Base-by-base conservation (phyloP, 2,888 invertebrate species). In the Abrostola tripartita region DNA sequence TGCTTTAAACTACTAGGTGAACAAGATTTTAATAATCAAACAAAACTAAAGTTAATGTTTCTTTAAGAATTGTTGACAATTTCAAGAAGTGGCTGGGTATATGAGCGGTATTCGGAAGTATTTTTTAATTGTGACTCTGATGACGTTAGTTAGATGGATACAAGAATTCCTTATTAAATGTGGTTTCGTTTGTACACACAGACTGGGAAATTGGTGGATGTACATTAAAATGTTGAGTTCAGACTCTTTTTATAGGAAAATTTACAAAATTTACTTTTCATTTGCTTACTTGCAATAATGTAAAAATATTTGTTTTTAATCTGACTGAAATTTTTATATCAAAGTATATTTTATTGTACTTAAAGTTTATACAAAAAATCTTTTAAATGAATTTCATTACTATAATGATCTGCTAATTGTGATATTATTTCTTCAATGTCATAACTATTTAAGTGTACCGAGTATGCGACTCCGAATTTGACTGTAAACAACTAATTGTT, bases 401-500 rank as follows among this genome's bases (percentile, higher is more conserved):
- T 63, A 60, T 71, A 72, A 81, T 81, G 85, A 85, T 88, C 87
- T 88, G 87, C 78, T 72, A 82, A 79, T 78, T 87, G 87, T 88
- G 88, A 89, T 89, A 87, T 82, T 84, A 80, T 80, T 78, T 78
- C 78, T 81, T 74, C 82, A 82, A 77, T 83, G 77, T 79, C 70
- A 73, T 79, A 24, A 74, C 78, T 71, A 74, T 80, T 59, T 75
- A 68, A 69, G 80, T 81, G 76, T 80, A 83, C 74, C 75, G 77
- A 76, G 80, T 82, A 81, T 75, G 76, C 68, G 75, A 79, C 75
- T 81, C 76, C 70, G 63, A 76, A 85, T 81, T 79, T 81, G 79
- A 83, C 75, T 81, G 79, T 83, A 82, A 81, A 76, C 78, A 81
- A 82, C 67, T 80, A 78, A 83, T 85, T 87, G 85, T 88, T 89